Evolutionary conservation across 23 tunicate genomes (phyloP).

Genomic region (Diplosoma virens): DNA sequence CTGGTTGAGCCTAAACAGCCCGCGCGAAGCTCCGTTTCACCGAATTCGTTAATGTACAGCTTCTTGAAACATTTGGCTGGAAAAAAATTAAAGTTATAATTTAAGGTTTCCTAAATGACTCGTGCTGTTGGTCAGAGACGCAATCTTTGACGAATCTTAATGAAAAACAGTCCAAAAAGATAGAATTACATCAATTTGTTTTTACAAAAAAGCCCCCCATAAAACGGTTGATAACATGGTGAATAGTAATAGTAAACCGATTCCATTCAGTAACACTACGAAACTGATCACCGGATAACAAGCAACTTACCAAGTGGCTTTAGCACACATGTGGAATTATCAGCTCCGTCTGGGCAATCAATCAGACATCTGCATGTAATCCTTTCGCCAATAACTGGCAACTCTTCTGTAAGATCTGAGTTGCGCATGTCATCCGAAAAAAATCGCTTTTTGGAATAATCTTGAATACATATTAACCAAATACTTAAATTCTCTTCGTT

Average conservation of each 20-base stretch:
- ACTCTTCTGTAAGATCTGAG: not conserved
- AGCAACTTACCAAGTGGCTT: slow-evolving; percentile 45
- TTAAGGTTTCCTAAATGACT: not conserved
- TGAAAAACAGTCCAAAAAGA: not conserved
- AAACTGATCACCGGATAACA: not conserved
- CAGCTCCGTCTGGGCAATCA: slow-evolving; percentile 45
- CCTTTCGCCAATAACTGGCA: not conserved
- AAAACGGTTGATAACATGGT: too few relatives aligned
- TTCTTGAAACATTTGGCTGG: slow-evolving; percentile 80
- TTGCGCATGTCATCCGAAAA: too few relatives aligned
- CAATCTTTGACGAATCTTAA: too few relatives aligned
- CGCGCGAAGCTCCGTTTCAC: slow-evolving; percentile 54
- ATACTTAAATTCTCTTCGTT: too few relatives aligned
- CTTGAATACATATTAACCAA: too few relatives aligned
- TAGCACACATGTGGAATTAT: slow-evolving; percentile 61
- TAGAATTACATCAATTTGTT: too few relatives aligned
- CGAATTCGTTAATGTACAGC: slow-evolving; percentile 41
- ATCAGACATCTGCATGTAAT: slow-evolving; percentile 45
- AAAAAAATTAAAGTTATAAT: not conserved
- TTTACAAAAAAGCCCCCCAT: too few relatives aligned
- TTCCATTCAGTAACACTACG: too few relatives aligned
- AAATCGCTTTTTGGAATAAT: too few relatives aligned
- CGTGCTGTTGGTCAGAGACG: too few relatives aligned
- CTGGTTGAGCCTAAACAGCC: slow-evolving; percentile 58
- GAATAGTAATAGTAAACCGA: too few relatives aligned